A percentile compares a stretch with the other conserved stretches of the same genome.
Conservation (phyloP, 1,140 invertebrate genomes). For the Conopomorpha cramerella region DNA sequence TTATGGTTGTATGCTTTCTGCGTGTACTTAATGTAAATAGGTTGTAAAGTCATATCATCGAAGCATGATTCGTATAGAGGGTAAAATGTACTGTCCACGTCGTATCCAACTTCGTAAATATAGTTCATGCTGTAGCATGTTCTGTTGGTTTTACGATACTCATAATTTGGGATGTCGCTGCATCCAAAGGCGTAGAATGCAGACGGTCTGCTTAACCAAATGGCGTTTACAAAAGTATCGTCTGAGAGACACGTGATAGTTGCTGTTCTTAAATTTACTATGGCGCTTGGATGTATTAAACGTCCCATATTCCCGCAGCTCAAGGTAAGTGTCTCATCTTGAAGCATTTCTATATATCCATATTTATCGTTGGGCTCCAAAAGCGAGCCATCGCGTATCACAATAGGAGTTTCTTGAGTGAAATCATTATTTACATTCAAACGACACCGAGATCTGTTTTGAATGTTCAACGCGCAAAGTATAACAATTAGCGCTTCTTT, state of each 20-base stretch:
- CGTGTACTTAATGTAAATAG: slow-evolving; percentile 39
- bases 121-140: slow-evolving; percentile 25
- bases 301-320: slow-evolving; percentile 25
- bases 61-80: slow-evolving; percentile 41
- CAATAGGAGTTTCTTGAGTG: slow-evolving; percentile 28
- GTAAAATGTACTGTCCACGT: slow-evolving; percentile 24
- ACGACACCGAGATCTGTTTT: slow-evolving; percentile 17
- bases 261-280: slow-evolving; percentile 10
- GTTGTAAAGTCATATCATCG: slow-evolving; percentile 17
- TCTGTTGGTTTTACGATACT: slow-evolving; percentile 24
- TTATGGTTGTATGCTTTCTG: slow-evolving; percentile 40
- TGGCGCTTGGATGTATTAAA: slow-evolving; percentile 20
- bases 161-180: slow-evolving; percentile 15
- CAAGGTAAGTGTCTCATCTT: slow-evolving; percentile 24
- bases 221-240: slow-evolving; percentile 30
- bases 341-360: slow-evolving; percentile 23
- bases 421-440: slow-evolving; percentile 30
- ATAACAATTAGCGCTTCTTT: slow-evolving; percentile 23
- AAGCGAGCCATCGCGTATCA: slow-evolving; percentile 23
- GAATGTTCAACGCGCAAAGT: slow-evolving; percentile 23
- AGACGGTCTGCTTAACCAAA: slow-evolving; percentile 20
- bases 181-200: slow-evolving; percentile 30
- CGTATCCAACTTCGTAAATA: slow-evolving; percentile 39
- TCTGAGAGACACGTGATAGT: slow-evolving; percentile 23
- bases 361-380: slow-evolving; percentile 29